phyloP scores from a whole-genome alignment of 2,888 invertebrate genomes.

The Drosophila buzzatii region DNA sequence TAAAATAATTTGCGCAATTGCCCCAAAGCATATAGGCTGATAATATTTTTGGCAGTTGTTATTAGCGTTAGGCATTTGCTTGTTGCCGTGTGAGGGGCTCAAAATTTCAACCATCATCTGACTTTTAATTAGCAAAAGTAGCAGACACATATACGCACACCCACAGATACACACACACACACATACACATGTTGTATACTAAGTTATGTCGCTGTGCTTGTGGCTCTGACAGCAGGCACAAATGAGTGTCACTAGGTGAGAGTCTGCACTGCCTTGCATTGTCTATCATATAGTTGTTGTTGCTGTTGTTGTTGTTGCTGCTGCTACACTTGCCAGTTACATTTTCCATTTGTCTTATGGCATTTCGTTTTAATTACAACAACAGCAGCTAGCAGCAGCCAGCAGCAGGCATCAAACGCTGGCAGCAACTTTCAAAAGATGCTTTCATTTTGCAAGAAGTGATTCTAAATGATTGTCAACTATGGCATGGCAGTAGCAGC shows the following conservation, averaged over 20 bases:
- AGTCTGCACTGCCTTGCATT: constrained; percentile 63
- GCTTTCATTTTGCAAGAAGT: constrained; percentile 80
- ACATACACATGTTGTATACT: constrained; percentile 11
- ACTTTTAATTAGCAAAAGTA: constrained; percentile 62
- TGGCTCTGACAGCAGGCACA: constrained; percentile 51
- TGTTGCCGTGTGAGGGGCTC: not conserved
- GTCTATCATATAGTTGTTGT: constrained; percentile 32
- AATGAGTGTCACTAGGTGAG: constrained; percentile 81
- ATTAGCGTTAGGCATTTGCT: constrained; percentile 40
- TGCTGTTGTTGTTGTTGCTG: constrained; percentile 26
- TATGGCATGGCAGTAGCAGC: constrained; percentile 70
- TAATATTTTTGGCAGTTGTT: constrained; percentile 56
- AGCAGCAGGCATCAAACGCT: constrained; percentile 50
- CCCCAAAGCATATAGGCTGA: constrained; percentile 48
- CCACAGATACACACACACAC: not conserved
- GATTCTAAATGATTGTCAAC: constrained; percentile 81
- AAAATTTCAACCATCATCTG: constrained; percentile 43
- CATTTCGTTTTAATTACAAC: constrained; percentile 80
- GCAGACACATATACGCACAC: constrained; percentile 4
- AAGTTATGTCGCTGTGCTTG: constrained; percentile 31
- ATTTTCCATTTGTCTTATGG: constrained; percentile 81
- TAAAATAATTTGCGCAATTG: constrained; percentile 63
- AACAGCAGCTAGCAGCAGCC: constrained; percentile 56
- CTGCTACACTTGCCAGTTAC: constrained; percentile 77
- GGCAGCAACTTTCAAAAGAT: constrained; percentile 78